phyloP scores from a whole-genome alignment of 1,140 invertebrate species.

The Solenopsis invicta region DNA sequence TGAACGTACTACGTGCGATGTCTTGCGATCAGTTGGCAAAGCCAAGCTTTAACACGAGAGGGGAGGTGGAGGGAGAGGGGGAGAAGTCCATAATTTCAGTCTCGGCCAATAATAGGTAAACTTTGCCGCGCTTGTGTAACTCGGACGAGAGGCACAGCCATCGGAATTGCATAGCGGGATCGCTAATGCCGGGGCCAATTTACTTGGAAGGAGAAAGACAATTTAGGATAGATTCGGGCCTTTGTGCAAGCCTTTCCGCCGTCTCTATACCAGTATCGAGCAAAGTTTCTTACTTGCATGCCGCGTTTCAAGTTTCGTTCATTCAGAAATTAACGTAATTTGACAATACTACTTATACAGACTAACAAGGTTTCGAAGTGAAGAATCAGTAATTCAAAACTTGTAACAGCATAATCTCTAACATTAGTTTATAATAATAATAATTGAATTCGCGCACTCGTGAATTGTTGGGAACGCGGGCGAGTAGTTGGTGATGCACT shows the following conservation, averaged over 20 bases:
- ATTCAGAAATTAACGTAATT: conserved; percentile 26
- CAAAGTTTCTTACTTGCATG: conserved; percentile 10
- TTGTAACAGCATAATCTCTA: neutral
- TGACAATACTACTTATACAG: neutral
- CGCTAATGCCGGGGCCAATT: conserved; percentile 69
- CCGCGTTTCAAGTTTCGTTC: neutral
- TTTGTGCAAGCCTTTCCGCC: neutral
- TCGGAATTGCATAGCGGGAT: conserved; percentile 65
- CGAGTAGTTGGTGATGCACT: conserved; percentile 1
- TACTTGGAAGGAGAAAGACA: conserved; percentile 57
- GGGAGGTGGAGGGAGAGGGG: no score
- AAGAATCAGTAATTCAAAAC: neutral
- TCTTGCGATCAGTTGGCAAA: conserved; percentile 51
- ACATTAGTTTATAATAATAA: neutral
- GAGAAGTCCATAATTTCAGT: conserved; percentile 35
- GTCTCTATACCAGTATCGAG: neutral
- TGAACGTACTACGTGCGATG: conserved; percentile 27
- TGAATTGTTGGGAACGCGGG: conserved; percentile 9
- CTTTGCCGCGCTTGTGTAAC: conserved; percentile 50
- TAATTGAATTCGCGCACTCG: neutral
- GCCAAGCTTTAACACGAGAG: conserved; percentile 25
- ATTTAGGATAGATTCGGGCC: conserved; percentile 61
- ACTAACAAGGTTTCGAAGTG: neutral
- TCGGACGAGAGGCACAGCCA: neutral
- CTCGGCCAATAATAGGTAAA: conserved; percentile 65